Conservation (phyloP, 2,113 vertebrate genomes). For the Xenopus laevis region DNA sequence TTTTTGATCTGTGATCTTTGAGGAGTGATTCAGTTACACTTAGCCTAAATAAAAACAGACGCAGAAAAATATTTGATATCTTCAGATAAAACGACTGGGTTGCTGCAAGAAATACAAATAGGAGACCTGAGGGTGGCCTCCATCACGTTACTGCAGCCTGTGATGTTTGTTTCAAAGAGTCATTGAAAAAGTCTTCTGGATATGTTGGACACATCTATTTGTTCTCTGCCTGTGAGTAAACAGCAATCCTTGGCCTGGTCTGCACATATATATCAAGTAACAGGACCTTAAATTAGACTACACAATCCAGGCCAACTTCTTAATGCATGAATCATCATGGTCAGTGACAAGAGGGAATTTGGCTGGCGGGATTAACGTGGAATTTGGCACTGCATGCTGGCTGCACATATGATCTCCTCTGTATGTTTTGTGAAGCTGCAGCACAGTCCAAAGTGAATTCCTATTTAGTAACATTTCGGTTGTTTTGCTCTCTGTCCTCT, state of each 20-base stretch:
- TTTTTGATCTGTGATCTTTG: neutral
- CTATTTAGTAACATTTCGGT: neutral
- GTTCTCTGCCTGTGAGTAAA: neutral
- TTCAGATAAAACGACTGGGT: too few relatives aligned
- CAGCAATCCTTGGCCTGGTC: constrained; percentile 6
- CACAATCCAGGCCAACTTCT: constrained; percentile 1
- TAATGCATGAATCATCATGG: constrained; percentile 21
- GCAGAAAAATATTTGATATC: too few relatives aligned
- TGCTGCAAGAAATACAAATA: too few relatives aligned
- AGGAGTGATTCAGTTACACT: neutral
- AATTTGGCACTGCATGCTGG: neutral
- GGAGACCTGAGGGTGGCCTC: too few relatives aligned
- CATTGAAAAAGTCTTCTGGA: too few relatives aligned
- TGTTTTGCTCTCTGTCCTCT: neutral
- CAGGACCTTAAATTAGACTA: constrained; percentile 21
- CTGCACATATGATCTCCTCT: neutral
- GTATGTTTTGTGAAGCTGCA: neutral
- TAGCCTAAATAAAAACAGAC: too few relatives aligned
- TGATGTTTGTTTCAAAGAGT: too few relatives aligned
- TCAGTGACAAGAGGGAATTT: neutral
- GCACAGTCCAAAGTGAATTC: neutral
- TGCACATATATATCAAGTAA: constrained; percentile 18
- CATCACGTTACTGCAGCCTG: too few relatives aligned
- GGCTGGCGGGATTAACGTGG: neutral
- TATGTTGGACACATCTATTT: too few relatives aligned